A percentile compares a stretch with the other conserved stretches of the same genome.
Conservation (phyloP, 2,888 invertebrate genomes). For the Pomacea canaliculata region DNA sequence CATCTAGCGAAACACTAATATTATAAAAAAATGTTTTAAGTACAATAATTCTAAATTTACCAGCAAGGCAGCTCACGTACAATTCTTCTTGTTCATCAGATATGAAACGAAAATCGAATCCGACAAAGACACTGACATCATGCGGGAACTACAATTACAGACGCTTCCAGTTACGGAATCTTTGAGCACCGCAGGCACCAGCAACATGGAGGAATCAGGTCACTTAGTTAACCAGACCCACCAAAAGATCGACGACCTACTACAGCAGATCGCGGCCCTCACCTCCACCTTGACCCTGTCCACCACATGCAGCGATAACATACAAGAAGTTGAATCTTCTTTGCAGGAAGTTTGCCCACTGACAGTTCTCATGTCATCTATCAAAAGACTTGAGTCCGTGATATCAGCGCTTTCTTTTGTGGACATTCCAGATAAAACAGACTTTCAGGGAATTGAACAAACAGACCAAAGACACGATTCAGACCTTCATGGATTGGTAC, state of each 20-base stretch:
- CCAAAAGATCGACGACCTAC: constrained; percentile 34
- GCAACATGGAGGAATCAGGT: background rate
- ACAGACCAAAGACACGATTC: background rate
- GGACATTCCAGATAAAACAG: constrained; percentile 6
- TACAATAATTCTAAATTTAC: too few species aligned
- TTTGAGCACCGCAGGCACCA: background rate
- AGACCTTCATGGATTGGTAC: background rate
- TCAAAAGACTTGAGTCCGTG: constrained; percentile 4
- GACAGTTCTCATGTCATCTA: background rate
- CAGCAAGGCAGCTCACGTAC: too few species aligned
- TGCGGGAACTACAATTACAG: background rate
- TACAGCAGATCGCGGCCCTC: constrained; percentile 33
- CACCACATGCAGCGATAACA: background rate
- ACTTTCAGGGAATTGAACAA: background rate
- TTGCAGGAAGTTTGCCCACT: background rate
- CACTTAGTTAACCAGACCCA: constrained; percentile 2
- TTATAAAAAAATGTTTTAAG: too few species aligned
- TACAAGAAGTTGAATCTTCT: background rate
- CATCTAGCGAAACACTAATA: too few species aligned
- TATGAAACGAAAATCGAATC: background rate
- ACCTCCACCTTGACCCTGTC: constrained; percentile 15
- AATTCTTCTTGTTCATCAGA: too few species aligned
- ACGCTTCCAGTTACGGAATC: background rate
- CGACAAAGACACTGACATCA: background rate
- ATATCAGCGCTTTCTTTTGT: constrained; percentile 5